Evolutionary conservation across 2,888 invertebrate species (phyloP).

Genomic region (Loripinus fragilis): DNA sequence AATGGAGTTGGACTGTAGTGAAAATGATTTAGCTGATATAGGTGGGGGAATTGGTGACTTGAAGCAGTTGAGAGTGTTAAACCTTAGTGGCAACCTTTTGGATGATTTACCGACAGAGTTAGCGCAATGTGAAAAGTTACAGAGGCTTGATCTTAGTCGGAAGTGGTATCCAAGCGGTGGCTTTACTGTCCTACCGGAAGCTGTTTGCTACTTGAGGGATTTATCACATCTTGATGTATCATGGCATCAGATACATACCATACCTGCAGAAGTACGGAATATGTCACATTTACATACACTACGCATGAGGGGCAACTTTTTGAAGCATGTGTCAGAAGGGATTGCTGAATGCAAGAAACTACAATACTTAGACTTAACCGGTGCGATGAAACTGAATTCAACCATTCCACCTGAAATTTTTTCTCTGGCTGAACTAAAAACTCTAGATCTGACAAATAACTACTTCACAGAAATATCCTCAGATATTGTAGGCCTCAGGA

Average conservation of each 20-base stretch:
- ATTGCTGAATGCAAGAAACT: constrained; percentile 72
- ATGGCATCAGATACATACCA: constrained; percentile 76
- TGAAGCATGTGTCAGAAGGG: constrained; percentile 70
- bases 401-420: constrained; percentile 73
- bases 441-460: constrained; percentile 75
- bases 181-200: constrained; percentile 69
- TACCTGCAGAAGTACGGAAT: constrained; percentile 75
- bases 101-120: constrained; percentile 70
- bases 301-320: constrained; percentile 75
- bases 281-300: constrained; percentile 69
- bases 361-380: constrained; percentile 73
- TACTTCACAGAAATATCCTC: constrained; percentile 76
- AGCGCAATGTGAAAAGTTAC: constrained; percentile 66
- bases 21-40: constrained; percentile 71
- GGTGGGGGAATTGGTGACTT: constrained; percentile 69
- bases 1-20: constrained; percentile 69
- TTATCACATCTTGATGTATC: constrained; percentile 73
- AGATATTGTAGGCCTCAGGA: constrained; percentile 70
- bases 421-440: constrained; percentile 67
- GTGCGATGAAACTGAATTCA: constrained; percentile 73
- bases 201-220: constrained; percentile 69
- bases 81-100: constrained; percentile 73
- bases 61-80: constrained; percentile 66
- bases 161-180: constrained; percentile 77
- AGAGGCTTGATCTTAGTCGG: constrained; percentile 75